Base-by-base conservation (phyloP, 1,140 invertebrate genomes). In the Venustaconcha ellipsiformis region DNA sequence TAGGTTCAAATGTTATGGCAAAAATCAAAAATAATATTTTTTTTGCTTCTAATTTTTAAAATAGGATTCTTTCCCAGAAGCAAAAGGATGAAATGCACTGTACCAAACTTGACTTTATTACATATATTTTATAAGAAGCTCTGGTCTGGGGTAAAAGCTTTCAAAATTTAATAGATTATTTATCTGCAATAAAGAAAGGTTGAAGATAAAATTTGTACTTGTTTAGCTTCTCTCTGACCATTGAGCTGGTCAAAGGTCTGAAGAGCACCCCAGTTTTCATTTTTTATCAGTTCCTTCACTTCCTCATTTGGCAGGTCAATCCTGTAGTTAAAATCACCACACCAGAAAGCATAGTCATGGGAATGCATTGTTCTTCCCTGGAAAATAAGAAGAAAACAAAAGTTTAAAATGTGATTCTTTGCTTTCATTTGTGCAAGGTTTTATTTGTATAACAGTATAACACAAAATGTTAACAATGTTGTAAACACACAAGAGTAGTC, bases 321-420 rank as follows among this genome's bases (percentile, higher is more conserved):
- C 72, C 99, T 92, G 88, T 99, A 99, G 89, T 99, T 99, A 90
- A 99, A 99, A 92, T 99, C 99, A 0, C 99, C 99, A 90, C 97
- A 98, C 98, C 98, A 99, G 89, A 99, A 99, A 0, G 99, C 94
- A 90, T 98, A 99, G 91, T 99, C 98, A 88, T 99, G 98, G 17
- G 95, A 95, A 89, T 96, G 95, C 1, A 99, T 89, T 0, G 95
- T 96, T 76, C 96, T 92, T 37, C 96, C 93, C 92, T 93, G 83
- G n/a, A 89, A 86, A 26, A 26, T 17, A 12, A 15, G 55, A 12
- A 14, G 55, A 67, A 26, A 23, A 69, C 11, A 67, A 18, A 37
- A 37, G 37, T 37, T 37, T 6, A 37, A 37, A 6, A 37, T 37
- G 37, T 37, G 0, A 37, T 37, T 2, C 8, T 37, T 37, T 37